phyloP scores from a whole-genome alignment of 1,140 invertebrate genomes.

The Drosophila tristis region DNA sequence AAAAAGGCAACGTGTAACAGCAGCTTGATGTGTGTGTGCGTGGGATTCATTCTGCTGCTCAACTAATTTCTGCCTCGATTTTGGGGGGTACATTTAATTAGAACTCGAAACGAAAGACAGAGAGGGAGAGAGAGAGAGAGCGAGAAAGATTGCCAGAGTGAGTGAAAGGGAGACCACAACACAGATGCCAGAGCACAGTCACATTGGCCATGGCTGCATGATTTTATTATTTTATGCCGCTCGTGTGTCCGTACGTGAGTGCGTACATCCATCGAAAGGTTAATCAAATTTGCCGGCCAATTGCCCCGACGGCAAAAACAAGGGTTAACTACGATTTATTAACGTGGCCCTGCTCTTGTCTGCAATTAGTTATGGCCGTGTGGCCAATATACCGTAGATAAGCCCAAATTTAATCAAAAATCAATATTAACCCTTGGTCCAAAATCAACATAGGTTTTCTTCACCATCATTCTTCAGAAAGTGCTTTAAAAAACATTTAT shows the following conservation, averaged over 20 bases:
- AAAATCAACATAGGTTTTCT: constrained; percentile 54
- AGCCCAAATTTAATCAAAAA: constrained; percentile 58
- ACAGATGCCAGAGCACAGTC: constrained; percentile 39
- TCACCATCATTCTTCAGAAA: constrained; percentile 44
- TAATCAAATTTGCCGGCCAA: constrained; percentile 44
- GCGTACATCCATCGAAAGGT: constrained; percentile 8
- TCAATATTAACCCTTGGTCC: constrained; percentile 60
- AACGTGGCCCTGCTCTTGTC: constrained; percentile 7
- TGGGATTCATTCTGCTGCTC: constrained; percentile 3
- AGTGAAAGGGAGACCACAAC: background rate
- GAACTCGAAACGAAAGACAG: background rate
- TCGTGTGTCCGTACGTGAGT: background rate
- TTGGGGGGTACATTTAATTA: constrained; percentile 28
- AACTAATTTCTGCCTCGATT: constrained; percentile 22
- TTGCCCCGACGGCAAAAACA: constrained; percentile 17
- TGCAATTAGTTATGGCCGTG: constrained; percentile 4
- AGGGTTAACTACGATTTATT: constrained; percentile 43
- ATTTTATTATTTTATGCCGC: constrained; percentile 7
- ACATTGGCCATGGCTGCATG: constrained; percentile 24
- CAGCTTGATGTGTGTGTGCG: too few species aligned
- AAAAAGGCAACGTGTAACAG: too few species aligned
- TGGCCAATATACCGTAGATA: constrained; percentile 45
- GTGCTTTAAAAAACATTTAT: constrained; percentile 45
- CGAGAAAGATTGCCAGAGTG: too few species aligned
- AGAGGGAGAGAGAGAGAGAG: too few species aligned